Conservation (phyloP, 2,888 invertebrate genomes). For the Himalopsyche tibetana region DNA sequence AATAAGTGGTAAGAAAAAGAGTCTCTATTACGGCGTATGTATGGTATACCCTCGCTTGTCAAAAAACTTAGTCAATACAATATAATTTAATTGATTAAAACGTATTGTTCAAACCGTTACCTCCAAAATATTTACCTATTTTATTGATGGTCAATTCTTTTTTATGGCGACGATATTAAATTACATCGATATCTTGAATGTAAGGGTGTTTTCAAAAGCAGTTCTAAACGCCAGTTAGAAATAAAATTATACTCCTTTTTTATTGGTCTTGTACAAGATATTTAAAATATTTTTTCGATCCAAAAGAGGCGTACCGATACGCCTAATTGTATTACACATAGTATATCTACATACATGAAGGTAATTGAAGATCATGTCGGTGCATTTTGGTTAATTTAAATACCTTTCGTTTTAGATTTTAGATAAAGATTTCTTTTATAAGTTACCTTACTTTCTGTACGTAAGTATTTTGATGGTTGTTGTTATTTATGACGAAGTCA, state of each 20-base stretch:
- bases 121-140: not conserved
- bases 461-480: constrained; percentile 50
- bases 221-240: not conserved
- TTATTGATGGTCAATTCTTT: not conserved
- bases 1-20: too few species aligned
- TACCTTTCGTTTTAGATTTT: constrained; percentile 61
- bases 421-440: not conserved
- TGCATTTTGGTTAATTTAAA: constrained; percentile 65
- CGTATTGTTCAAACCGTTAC: not conserved
- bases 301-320: constrained; percentile 44
- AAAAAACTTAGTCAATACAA: too few species aligned
- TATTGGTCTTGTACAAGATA: not conserved
- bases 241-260: not conserved
- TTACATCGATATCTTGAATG: not conserved
- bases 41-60: too few species aligned
- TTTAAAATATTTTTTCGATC: constrained; percentile 5
- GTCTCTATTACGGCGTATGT: too few species aligned
- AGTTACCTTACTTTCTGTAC: constrained; percentile 41
- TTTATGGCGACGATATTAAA: too few species aligned
- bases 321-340: constrained; percentile 56
- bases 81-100: too few species aligned
- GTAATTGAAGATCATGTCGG: constrained; percentile 65
- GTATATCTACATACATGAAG: constrained; percentile 46
- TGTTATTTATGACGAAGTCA: constrained; percentile 60
- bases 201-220: not conserved